Evolutionary conservation across 2,888 invertebrate genomes (phyloP), one percentile per base, ranked within the genome.

Genomic region (Cacoxenus indagator): DNA sequence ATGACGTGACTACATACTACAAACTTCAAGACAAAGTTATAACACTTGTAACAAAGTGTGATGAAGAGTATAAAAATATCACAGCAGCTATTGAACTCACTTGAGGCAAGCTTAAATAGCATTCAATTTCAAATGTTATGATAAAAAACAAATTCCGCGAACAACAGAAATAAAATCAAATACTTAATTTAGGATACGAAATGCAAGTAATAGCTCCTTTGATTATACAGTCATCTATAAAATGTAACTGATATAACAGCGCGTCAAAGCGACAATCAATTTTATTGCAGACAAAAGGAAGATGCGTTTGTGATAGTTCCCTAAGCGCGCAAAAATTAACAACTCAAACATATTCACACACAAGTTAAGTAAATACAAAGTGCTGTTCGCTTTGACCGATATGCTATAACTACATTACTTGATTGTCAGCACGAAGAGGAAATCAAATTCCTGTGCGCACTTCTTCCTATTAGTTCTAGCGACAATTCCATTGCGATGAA

Each of bases 271-370:
- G 29, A 17, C 64, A 51, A 65, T 48, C 48, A 51, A 31, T 51
- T 65, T 65, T 27, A 48, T 76, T 72, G 46, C 48, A 31, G 26
- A 67, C 64, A 74, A 57, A 73, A 19, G 70, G 67, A 46, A 70
- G 64, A 31, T 71, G 75, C 75, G 75, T 81, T 76, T 76, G 74
- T 51, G n/a, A 26, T 64, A 29, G 51, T 70, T 71, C 78, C 78
- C 75, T 75, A 74, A 65, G 57, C 67, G 17, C 27, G 45, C 64
- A 57, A 62, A 69, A 57, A 68, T 67, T 65, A 46, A 54, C n/a
- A 45, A 26, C 62, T 64, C 45, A 31, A 31, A 51, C 6, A 64
- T 8, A 48, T 26, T 14, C 22, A 48, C 27, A 59, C 26, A 2
- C 54, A 19, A 14, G 54, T 11, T 17, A n/a, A 43, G 31, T 14